Evolutionary conservation across 1,140 invertebrate species (phyloP), one percentile per base, ranked within the genome.

Genomic region (Euura lappo): DNA sequence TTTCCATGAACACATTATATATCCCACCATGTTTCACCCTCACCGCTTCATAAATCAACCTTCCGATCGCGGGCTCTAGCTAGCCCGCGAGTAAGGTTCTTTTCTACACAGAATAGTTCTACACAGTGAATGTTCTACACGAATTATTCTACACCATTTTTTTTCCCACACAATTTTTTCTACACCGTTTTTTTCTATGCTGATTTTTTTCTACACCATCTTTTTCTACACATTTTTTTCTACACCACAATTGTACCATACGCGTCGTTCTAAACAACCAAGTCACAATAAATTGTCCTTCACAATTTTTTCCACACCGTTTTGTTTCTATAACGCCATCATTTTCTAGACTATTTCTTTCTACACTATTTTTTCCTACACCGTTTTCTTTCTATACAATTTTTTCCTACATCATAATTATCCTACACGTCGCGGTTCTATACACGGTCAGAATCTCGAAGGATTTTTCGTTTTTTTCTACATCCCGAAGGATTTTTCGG

Each of bases 1-100:
- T 79, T 71, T 70, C 81, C 79, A 82, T 81, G 80, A 82, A 77
- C 78, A 72, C 77, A 71, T 73, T 74, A 74, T n/a, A n/a, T n/a
- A 8, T 77, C 75, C 69, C 70, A 28, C 28, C 69, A 69, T 69
- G 74, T 72, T 75, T 77, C 76, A 76, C 77, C 69, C 11, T 28
- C 28, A 28, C 28, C 28, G 4, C n/a, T 78, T 76, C 74, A 78
- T 82, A 82, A 80, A 79, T 77, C 79, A 80, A 77, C 70, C 72
- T 73, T 60, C n/a, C 74, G 10, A 68, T 77, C 74, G 66, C 70
- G 71, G 28, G 28, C 28, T 28, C 28, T 28, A 28, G 28, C 28
- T 28, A 28, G 28, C 28, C 45, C 69, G 13, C 42, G 28, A 28
- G 28, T 28, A 28, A 28, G 28, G 28, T 28, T 28, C 28, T 28